A percentile compares a stretch with the other conserved stretches of the same genome.
Evolutionary conservation across 2,113 vertebrate genomes (phyloP).

Genomic region (Lophius piscatorius): DNA sequence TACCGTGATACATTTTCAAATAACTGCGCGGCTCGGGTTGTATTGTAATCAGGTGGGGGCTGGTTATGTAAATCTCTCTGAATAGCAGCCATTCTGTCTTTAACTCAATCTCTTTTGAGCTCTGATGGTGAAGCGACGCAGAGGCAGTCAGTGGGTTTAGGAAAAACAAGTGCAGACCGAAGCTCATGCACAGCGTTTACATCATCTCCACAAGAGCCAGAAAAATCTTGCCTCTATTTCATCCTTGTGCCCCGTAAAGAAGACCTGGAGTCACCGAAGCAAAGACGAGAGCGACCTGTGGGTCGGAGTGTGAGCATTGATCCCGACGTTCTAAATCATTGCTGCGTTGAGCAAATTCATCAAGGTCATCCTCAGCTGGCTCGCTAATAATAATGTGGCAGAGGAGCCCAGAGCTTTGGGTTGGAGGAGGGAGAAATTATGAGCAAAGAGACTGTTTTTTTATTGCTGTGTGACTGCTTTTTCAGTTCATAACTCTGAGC

Average conservation of each 20-base stretch:
- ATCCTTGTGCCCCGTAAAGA: not conserved
- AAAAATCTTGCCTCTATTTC: slow-evolving; percentile 1
- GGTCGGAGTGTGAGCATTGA: slow-evolving; percentile 20
- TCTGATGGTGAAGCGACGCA: slow-evolving; percentile 13
- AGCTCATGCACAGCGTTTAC: slow-evolving; percentile 8
- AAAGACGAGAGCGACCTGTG: slow-evolving; percentile 8
- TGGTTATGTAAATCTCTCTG: slow-evolving; percentile 34
- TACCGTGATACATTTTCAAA: slow-evolving; percentile 45
- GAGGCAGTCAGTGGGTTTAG: slow-evolving; percentile 3
- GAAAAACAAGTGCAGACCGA: slow-evolving; percentile 9
- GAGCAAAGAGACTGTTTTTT: too few relatives aligned
- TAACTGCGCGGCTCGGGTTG: not conserved
- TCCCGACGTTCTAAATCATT: slow-evolving; percentile 40
- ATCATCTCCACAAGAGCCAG: not conserved
- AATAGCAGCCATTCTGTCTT: slow-evolving; percentile 28
- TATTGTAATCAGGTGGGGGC: slow-evolving; percentile 12
- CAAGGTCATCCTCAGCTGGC: slow-evolving; percentile 44
- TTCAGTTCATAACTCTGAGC: slow-evolving; percentile 36
- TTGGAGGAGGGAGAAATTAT: too few relatives aligned
- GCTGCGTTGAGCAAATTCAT: slow-evolving; percentile 32
- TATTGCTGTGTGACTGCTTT: slow-evolving; percentile 25
- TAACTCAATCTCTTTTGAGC: slow-evolving; percentile 24
- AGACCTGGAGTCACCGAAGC: slow-evolving; percentile 11
- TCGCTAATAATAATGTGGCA: too few relatives aligned
- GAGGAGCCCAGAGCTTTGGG: too few relatives aligned